phyloP scores from a whole-genome alignment of 2,113 vertebrate species.

The Scatophagus argus region DNA sequence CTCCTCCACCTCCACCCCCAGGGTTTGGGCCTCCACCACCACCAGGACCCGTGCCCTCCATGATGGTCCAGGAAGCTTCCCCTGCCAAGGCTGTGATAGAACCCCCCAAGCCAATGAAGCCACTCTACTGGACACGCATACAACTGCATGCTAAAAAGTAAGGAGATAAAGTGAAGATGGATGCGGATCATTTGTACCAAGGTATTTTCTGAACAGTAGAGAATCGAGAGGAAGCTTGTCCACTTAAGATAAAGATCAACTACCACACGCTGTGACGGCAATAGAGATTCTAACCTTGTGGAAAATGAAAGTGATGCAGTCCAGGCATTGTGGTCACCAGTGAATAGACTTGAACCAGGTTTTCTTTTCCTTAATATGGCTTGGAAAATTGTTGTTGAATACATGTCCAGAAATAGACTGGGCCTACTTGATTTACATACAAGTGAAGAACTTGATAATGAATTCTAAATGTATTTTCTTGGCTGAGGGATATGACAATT shows the following conservation, averaged over 20 bases:
- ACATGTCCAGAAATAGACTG: constrained; percentile 48
- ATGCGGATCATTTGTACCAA: constrained; percentile 67
- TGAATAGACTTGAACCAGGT: constrained; percentile 62
- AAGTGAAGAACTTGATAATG: constrained; percentile 40
- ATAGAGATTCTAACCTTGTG: constrained; percentile 72
- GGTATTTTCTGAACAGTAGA: constrained; percentile 70
- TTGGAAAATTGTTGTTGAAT: constrained; percentile 54
- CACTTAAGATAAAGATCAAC: constrained; percentile 76
- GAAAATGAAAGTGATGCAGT: constrained; percentile 77
- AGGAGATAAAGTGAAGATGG: constrained; percentile 67
- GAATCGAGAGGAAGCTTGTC: constrained; percentile 73
- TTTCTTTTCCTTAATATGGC: constrained; percentile 66
- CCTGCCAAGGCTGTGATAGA: constrained; percentile 90
- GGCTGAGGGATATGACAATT: constrained; percentile 30
- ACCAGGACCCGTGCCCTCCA: constrained; percentile 82
- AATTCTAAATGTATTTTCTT: constrained; percentile 37
- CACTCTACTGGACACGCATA: constrained; percentile 98
- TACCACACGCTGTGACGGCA: constrained; percentile 61
- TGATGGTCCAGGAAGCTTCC: constrained; percentile 86
- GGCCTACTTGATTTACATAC: constrained; percentile 41
- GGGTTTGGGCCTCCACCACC: constrained; percentile 75
- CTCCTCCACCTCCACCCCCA: constrained; percentile 57
- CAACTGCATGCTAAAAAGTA: constrained; percentile 96
- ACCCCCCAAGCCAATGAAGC: constrained; percentile 97
- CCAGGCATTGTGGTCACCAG: constrained; percentile 67